phyloP scores from a whole-genome alignment of 2,797 vertebrate species.

The Neopelma chrysocephalum region DNA sequence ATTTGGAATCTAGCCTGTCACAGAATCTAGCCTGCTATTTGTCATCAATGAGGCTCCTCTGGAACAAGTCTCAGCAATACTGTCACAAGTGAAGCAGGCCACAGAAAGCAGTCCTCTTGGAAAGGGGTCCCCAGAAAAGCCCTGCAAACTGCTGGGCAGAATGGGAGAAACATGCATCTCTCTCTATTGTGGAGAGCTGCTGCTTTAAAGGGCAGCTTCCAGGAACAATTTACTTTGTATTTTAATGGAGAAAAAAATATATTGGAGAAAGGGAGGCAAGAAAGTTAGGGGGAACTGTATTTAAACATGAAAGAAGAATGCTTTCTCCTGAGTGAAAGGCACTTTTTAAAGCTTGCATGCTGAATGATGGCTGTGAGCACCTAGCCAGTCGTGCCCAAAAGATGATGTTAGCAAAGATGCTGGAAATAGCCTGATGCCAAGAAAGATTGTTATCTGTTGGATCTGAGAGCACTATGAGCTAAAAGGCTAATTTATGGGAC shows the following conservation, averaged over 20 bases:
- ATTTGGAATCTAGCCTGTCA: background rate
- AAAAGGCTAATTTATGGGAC: constrained; percentile 45
- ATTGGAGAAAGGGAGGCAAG: background rate
- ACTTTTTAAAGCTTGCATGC: background rate
- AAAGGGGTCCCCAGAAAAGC: background rate
- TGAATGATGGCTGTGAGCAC: background rate
- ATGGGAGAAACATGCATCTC: background rate
- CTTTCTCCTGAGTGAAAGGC: background rate
- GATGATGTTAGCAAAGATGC: background rate
- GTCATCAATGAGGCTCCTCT: background rate
- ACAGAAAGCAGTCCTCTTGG: background rate
- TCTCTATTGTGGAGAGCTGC: background rate
- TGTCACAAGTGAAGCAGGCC: background rate
- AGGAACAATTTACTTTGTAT: background rate
- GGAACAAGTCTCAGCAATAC: background rate
- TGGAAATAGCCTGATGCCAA: background rate
- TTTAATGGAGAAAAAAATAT: background rate
- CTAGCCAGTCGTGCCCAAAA: background rate
- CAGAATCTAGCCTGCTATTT: background rate
- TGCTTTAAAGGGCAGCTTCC: background rate
- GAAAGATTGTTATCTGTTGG: constrained; percentile 24
- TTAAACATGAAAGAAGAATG: background rate
- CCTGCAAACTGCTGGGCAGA: background rate
- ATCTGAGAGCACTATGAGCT: constrained; percentile 30
- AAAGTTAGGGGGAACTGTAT: background rate